Conservation (phyloP, 35 echinoderm and acorn worm genomes). For the Apostichopus japonicus region DNA sequence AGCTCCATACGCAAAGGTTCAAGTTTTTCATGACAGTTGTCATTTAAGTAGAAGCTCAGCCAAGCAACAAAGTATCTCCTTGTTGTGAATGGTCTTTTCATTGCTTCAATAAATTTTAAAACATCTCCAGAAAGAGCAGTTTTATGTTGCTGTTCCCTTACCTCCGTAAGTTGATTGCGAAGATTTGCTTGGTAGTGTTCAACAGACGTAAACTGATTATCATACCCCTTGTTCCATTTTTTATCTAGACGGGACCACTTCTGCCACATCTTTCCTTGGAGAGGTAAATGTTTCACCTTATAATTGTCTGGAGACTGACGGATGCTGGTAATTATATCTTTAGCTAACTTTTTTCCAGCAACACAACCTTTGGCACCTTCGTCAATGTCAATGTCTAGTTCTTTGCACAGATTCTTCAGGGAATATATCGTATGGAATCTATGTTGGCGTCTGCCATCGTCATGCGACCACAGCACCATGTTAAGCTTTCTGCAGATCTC, state of each 20-base stretch:
- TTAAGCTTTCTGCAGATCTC: constrained; percentile 19
- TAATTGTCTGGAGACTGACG: neutral
- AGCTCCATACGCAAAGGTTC: neutral
- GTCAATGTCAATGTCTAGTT: neutral
- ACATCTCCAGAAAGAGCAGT: neutral
- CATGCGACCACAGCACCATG: neutral
- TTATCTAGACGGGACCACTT: neutral
- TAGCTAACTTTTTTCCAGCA: neutral
- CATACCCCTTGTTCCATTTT: neutral
- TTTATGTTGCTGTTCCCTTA: neutral
- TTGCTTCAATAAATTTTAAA: neutral
- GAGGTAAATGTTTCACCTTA: neutral
- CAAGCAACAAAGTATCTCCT: neutral
- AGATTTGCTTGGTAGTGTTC: neutral
- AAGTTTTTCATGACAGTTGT: neutral
- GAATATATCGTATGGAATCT: neutral
- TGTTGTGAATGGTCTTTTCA: neutral
- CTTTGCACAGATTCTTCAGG: neutral
- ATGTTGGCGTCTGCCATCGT: neutral
- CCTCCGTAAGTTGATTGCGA: neutral
- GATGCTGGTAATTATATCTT: neutral
- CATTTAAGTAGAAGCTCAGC: constrained; percentile 6
- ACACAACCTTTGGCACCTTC: neutral
- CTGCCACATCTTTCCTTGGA: constrained; percentile 11
- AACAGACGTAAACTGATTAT: neutral